Percentiles rank a stretch among this genome's conserved stretches.
phyloP scores from a whole-genome alignment of 1,140 invertebrate species.

The Cotesia typhae region DNA sequence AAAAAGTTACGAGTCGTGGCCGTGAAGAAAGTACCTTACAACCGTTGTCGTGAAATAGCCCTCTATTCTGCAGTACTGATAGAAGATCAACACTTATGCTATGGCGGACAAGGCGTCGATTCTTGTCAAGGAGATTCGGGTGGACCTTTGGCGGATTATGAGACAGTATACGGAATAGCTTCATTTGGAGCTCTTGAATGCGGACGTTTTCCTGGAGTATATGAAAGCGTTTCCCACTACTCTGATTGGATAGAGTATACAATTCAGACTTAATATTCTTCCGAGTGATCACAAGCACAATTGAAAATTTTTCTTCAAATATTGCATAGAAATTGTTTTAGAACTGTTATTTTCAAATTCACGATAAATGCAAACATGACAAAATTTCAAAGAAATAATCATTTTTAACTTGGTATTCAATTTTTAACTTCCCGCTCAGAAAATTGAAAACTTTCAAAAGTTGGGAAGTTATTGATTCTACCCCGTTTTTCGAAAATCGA shows the following conservation, averaged over 20 bases:
- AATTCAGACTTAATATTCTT: constrained; percentile 30
- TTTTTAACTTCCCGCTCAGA: no score
- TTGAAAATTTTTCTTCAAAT: no score
- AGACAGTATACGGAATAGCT: constrained; percentile 47
- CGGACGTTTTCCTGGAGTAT: constrained; percentile 40
- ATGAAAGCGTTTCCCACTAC: constrained; percentile 43
- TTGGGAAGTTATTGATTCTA: no score
- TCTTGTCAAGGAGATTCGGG: constrained; percentile 51
- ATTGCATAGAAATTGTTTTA: no score
- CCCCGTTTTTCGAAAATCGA: no score
- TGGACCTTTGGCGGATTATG: constrained; percentile 41
- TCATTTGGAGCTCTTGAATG: constrained; percentile 44
- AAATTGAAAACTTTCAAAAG: no score
- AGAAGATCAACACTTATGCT: constrained; percentile 44
- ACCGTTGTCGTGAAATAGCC: constrained; percentile 30
- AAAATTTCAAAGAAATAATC: no score
- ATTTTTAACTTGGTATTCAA: no score
- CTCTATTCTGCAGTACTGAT: constrained; percentile 34
- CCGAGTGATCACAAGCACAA: neutral
- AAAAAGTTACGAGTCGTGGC: neutral
- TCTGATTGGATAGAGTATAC: constrained; percentile 43
- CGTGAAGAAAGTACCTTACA: constrained; percentile 30
- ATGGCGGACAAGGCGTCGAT: constrained; percentile 41
- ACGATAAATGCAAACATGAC: no score
- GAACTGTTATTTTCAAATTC: no score